Evolutionary conservation across 2,113 vertebrate genomes (phyloP).

Genomic region (Rhinolophus sinicus): DNA sequence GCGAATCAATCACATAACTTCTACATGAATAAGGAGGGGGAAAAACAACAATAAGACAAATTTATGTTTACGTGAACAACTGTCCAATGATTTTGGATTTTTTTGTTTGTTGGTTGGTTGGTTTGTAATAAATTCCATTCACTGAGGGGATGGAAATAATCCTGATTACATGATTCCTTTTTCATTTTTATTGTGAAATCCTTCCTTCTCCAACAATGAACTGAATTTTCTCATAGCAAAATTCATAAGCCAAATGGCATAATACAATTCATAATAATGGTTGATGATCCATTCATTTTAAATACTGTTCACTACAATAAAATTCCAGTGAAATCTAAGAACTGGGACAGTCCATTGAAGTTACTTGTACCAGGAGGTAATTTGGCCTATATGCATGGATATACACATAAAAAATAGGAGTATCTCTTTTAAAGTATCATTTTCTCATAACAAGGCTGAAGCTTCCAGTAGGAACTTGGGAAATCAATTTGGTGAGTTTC

Average conservation of each 20-base stretch:
- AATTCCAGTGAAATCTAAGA: neutral
- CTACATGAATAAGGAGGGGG: neutral
- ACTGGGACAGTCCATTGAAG: neutral
- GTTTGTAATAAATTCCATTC: neutral
- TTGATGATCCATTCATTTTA: neutral
- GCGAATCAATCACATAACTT: neutral
- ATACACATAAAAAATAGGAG: neutral
- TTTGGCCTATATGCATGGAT: neutral
- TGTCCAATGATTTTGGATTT: neutral
- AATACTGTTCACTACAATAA: neutral
- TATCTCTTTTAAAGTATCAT: neutral
- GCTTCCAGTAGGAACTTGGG: neutral
- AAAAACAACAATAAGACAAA: neutral
- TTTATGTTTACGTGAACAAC: neutral
- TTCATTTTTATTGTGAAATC: constrained; percentile 31
- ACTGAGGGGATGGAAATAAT: neutral
- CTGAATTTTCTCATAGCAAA: constrained; percentile 16
- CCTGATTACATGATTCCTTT: neutral
- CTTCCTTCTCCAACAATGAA: neutral
- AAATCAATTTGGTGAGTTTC: neutral
- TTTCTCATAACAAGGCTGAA: neutral
- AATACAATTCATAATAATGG: neutral
- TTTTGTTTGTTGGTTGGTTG: neutral
- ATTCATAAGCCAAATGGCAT: neutral
- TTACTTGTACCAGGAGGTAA: neutral